Base-by-base conservation (phyloP, 2,888 invertebrate genomes). In the Dynastes grantii region DNA sequence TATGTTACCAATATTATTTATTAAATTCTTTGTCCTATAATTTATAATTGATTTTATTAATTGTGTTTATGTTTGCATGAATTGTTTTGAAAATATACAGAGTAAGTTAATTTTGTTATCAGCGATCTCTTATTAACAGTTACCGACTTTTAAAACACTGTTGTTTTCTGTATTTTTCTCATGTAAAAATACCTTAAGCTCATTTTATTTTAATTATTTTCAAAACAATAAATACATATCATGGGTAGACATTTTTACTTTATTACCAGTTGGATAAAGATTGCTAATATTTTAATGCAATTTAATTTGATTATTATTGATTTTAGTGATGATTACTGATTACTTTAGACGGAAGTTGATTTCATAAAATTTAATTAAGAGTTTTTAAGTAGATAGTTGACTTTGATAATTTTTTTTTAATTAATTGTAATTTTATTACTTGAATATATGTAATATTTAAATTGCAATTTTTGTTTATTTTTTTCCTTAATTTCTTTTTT, bases 1-100 rank as follows among this genome's bases (percentile, higher is more conserved):
- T 65, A n/a, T 71, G 29, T 79, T 79, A 76, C 71, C 73, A 63
- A 45, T 79, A 40, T 63, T 76, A 76, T 71, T 76, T 79, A 76
- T 76, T 78, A 63, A 75, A 65, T 67, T 37, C 70, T 78, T 70
- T 58, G 40, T 71, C 51, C n/a, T 51, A 49, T 73, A 64, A 51
- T 63, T 55, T 71, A 37, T 73, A 49, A 68, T 78, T 68, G 16
- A 61, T 68, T 77, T 77, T 65, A 63, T 22, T 32, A 32, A 16
- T 73, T 73, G 40, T 78, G 70, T 71, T 32, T 29, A 11, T 76
- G n/a, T 67, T 65, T 68, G 67, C 68, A 68, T 77, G 68, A 45
- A 40, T 58, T 73, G 49, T 61, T 75, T 75, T 75, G 73, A 75
- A 61, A 75, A 61, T 75, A 32, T 55, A 40, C 53, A 8, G 45